These are phyloP conservation scores for Megalopta genalis DNA, from an alignment of 1,140 invertebrate genomes.

Conservation along the genomic window DNA sequence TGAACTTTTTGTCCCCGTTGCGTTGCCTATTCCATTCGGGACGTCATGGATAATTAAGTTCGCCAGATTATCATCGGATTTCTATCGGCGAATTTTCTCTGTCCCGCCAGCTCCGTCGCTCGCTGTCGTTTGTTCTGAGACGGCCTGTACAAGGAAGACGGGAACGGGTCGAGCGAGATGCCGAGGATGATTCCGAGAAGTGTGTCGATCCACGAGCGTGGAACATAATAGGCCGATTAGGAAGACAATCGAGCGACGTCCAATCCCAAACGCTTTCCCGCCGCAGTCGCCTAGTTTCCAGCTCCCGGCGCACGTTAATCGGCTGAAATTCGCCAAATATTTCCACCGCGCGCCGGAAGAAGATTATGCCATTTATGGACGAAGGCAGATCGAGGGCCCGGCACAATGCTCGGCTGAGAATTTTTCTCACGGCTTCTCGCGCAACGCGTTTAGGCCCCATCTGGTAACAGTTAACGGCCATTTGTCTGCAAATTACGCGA, in stretches of 20 bases:
- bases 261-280: constrained; percentile 2
- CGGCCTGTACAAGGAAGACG: neutral
- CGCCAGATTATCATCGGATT: no score
- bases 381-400: constrained; percentile 31
- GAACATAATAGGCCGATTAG: neutral
- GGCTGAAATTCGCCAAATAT: constrained; percentile 27
- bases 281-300: neutral
- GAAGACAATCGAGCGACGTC: neutral
- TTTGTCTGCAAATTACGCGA: constrained; percentile 55
- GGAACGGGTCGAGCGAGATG: neutral
- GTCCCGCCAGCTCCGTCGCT: no score
- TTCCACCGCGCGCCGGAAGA: constrained; percentile 35
- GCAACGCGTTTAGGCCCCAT: constrained; percentile 38
- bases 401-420: constrained; percentile 36
- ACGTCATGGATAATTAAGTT: no score
- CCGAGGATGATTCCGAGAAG: neutral
- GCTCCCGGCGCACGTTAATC: constrained; percentile 4
- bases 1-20: no score
- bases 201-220: neutral
- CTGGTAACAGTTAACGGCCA: constrained; percentile 43
- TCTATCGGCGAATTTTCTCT: no score
- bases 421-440: constrained; percentile 44
- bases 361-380: constrained; percentile 49
- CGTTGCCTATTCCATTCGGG: no score
- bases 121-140: no score